Conservation (phyloP, 2,113 vertebrate genomes). For the pig (Sus scrofa) region T2T-Sscrofa CM000825.6:65822001-65822500, state of each 20-base stretch:
- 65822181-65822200: background rate
- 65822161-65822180: rapidly evolving
- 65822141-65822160: background rate
- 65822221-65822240: background rate
- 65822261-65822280: background rate
- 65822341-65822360: background rate
- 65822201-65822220: too few species aligned
- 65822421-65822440: background rate
- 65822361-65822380: background rate
- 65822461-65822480: rapidly evolving
- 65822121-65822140: background rate
- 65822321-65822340: background rate
- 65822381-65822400: background rate
- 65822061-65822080: background rate
- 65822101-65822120: background rate
- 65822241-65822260: background rate
- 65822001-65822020: background rate
- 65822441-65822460: background rate
- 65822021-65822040: background rate
- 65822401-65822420: background rate
- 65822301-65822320: background rate
- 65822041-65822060: background rate
- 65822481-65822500: background rate
- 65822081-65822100: background rate
- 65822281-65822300: background rate